Evolutionary conservation across 1,140 invertebrate genomes (phyloP), one percentile per base, ranked within the genome.

Genomic region (Diorhabda elongata): DNA sequence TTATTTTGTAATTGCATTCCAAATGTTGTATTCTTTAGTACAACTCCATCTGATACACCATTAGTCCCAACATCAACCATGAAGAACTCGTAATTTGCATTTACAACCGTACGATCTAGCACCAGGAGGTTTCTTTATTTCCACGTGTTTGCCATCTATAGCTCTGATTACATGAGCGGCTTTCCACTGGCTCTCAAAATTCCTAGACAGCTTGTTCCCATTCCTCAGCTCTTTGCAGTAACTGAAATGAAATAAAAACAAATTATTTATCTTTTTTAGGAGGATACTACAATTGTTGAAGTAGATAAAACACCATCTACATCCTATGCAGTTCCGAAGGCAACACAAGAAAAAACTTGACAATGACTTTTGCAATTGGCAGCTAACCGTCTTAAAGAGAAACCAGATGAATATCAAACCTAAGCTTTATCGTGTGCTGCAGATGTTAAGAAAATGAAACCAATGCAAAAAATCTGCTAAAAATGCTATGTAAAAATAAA

Each of bases 41-140:
- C 71, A 60, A 79, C 80, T 44, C 75, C 78, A 76, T 83, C 81
- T 69, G 76, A 69, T 63, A 79, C 64, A 2, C 83, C 83, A 65
- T 80, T 73, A 42, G 71, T 64, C 42, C 83, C 81, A 9, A 83
- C 73, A 71, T 83, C 80, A 59, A 82, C 75, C 69, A 76, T 75
- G 8, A 76, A 62, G 74, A 84, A 84, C 59, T 77, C 72, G 66
- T 80, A 84, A 59, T 83, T 68, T 56, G 76, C 77, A 74, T 84
- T 81, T 41, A 81, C 79, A 41, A 83, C 56, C 45, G 45, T 52
- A 52, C 2, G 8, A 52, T 52, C 45, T 9, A 52, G 2, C 5
- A 6, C 45, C 45, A 52, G 45, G 8, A 52, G 45, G 45, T 52
- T 52, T 52, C 45, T 52, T 6, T 52, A 52, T 52, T 52, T 52